phyloP scores from a whole-genome alignment of 2,113 vertebrate species.

The Crotalus horridus region DNA sequence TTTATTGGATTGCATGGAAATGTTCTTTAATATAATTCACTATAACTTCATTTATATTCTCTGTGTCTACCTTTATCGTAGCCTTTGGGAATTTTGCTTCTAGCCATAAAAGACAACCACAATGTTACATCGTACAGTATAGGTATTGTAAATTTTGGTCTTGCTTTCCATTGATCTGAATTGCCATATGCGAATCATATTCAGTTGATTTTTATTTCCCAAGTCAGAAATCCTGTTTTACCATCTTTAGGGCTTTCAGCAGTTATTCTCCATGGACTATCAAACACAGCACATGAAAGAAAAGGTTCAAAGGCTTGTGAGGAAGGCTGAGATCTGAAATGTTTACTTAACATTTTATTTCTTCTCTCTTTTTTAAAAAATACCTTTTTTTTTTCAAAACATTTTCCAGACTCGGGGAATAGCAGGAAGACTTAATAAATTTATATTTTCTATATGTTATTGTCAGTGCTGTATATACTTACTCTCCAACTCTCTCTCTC shows the following conservation, averaged over 20 bases:
- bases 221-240: constrained; percentile 83
- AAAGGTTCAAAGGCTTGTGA: constrained; percentile 77
- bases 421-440: constrained; percentile 65
- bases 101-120: constrained; percentile 70
- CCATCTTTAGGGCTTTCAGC: constrained; percentile 74
- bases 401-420: constrained; percentile 66
- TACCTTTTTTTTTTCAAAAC: constrained; percentile 62
- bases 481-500: background rate
- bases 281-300: constrained; percentile 77
- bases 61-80: constrained; percentile 56
- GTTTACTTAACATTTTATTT: constrained; percentile 71
- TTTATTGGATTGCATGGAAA: constrained; percentile 35
- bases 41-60: constrained; percentile 63
- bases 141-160: constrained; percentile 77
- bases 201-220: constrained; percentile 81
- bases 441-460: constrained; percentile 52
- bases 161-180: constrained; percentile 78
- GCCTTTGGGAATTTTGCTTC: constrained; percentile 72
- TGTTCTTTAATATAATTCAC: constrained; percentile 56
- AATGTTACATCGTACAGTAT: constrained; percentile 67
- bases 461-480: constrained; percentile 48
- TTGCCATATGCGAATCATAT: constrained; percentile 76
- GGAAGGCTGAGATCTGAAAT: constrained; percentile 71
- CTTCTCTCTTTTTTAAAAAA: constrained; percentile 10
- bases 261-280: constrained; percentile 71